Conservation (phyloP, 2,888 invertebrate genomes). For the Acleris sparsana region DNA sequence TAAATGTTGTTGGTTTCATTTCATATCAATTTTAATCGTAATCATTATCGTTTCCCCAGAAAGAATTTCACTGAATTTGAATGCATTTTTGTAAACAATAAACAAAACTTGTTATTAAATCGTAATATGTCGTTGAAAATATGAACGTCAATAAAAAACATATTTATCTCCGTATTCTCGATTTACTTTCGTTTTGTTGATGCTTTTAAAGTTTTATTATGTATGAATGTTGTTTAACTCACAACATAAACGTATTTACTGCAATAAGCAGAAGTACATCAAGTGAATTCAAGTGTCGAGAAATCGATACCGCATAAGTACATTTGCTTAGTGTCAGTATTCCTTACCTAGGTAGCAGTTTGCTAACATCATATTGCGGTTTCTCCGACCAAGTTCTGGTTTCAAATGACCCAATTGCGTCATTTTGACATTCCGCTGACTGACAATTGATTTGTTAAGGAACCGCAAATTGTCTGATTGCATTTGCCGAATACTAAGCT, state of each 20-base stretch:
- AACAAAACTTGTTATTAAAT: conserved; percentile 7
- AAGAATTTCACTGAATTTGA: neutral
- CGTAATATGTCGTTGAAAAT: conserved; percentile 23
- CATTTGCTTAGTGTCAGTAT: conserved; percentile 25
- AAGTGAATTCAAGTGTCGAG: neutral
- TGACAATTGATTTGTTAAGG: conserved; percentile 64
- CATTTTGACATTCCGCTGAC: conserved; percentile 73
- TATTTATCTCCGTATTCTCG: conserved; percentile 4
- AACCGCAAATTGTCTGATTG: conserved; percentile 49
- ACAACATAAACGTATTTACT: neutral
- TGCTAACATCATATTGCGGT: conserved; percentile 71
- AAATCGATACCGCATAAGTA: conserved; percentile 27
- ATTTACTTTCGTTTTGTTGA: neutral
- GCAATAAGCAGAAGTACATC: conserved; percentile 1
- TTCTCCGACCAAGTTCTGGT: conserved; percentile 68
- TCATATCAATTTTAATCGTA: too few relatives aligned
- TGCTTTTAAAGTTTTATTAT: neutral
- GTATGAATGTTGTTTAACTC: neutral
- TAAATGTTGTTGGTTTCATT: too few relatives aligned
- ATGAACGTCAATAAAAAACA: conserved; percentile 19
- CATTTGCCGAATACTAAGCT: conserved; percentile 9
- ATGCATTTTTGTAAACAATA: conserved; percentile 4
- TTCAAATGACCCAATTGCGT: conserved; percentile 75
- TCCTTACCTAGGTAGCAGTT: conserved; percentile 49
- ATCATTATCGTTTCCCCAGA: neutral